Evolutionary conservation across 2,888 invertebrate species (phyloP).

Genomic region (Acleris laterana): DNA sequence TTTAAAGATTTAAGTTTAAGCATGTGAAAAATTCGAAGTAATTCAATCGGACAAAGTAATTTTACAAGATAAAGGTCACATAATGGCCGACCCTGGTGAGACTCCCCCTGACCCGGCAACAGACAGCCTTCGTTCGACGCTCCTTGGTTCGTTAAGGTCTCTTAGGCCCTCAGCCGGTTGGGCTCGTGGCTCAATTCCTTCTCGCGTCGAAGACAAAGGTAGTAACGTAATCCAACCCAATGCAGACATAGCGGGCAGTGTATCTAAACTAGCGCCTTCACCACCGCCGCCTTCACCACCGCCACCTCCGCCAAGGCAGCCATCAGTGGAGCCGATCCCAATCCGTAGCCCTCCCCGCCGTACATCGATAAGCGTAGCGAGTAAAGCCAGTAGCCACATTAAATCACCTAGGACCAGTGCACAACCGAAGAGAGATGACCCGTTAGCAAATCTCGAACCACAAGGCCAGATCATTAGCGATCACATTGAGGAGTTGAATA

Average conservation of each 20-base stretch:
- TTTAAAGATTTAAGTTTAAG: slow-evolving; percentile 38
- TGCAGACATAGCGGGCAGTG: too few relatives aligned
- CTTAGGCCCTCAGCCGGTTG: too few relatives aligned
- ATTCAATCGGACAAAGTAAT: slow-evolving; percentile 33
- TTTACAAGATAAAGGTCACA: slow-evolving; percentile 3
- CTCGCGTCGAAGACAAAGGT: too few relatives aligned
- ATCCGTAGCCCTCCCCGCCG: not conserved
- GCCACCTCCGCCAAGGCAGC: too few relatives aligned
- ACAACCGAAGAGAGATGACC: slow-evolving; percentile 44
- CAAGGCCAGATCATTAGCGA: slow-evolving; percentile 54
- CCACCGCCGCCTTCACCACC: too few relatives aligned
- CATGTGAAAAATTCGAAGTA: slow-evolving; percentile 51
- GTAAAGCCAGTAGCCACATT: not conserved
- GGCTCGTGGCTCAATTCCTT: too few relatives aligned
- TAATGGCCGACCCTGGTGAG: slow-evolving; percentile 30
- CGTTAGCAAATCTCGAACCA: slow-evolving; percentile 52
- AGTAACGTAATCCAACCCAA: too few relatives aligned
- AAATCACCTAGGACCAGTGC: not conserved
- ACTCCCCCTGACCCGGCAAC: slow-evolving; percentile 34
- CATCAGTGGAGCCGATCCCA: not conserved
- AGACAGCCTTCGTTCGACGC: too few relatives aligned
- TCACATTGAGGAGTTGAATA: slow-evolving; percentile 57
- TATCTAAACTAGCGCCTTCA: too few relatives aligned
- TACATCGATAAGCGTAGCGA: not conserved
- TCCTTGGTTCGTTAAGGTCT: too few relatives aligned